A percentile compares a stretch with the other conserved stretches of the same genome.
phyloP scores from a whole-genome alignment of 2,888 invertebrate species.

The Ectobius pallidus region DNA sequence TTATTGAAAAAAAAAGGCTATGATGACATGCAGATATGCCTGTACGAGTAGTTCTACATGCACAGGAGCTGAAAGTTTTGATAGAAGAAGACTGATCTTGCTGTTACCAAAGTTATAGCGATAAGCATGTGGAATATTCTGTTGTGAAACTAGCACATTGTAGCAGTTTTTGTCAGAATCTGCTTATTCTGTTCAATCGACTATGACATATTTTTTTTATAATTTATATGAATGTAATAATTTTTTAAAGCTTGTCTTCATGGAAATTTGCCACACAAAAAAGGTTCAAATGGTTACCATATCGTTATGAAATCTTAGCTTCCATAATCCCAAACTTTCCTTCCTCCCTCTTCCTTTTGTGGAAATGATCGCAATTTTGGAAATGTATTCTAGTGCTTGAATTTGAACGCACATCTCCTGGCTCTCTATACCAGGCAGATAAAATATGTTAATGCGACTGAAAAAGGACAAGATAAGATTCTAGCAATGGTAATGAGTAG shows the following conservation, averaged over 20 bases:
- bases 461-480: too few species aligned
- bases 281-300: conserved; percentile 36
- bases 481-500: too few species aligned
- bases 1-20: too few species aligned
- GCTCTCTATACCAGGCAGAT: too few species aligned
- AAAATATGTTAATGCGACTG: too few species aligned
- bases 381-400: too few species aligned
- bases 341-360: not conserved
- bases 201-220: conserved; percentile 10
- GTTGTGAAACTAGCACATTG: not conserved
- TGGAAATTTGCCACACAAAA: conserved; percentile 8
- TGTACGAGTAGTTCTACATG: too few species aligned
- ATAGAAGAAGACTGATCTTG: not conserved
- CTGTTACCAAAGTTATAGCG: not conserved
- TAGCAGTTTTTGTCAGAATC: not conserved
- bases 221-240: conserved; percentile 25
- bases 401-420: too few species aligned
- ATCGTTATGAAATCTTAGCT: conserved; percentile 31
- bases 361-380: not conserved
- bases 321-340: conserved; percentile 12
- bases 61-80: too few species aligned
- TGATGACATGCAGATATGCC: too few species aligned
- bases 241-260: conserved; percentile 20
- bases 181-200: conserved; percentile 21
- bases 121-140: not conserved